Base-by-base conservation (phyloP, 2,113 vertebrate genomes). In the Rhadina sibilatrix region DNA sequence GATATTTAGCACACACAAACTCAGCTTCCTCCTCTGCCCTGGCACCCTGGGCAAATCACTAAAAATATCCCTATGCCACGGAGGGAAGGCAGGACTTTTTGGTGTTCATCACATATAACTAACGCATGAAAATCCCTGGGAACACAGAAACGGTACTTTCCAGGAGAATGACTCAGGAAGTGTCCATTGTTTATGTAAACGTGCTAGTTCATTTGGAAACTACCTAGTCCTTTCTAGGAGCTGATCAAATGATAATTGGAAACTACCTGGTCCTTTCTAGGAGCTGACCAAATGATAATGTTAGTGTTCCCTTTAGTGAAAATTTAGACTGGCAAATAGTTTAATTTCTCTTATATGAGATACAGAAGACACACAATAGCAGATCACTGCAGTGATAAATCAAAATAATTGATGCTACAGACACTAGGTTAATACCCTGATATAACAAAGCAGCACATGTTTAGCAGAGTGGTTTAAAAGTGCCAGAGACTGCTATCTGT, bases 161-260 rank as follows among this genome's bases (percentile, higher is more conserved):
- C 91, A 92, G 76, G 24, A 80, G 78, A 93, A 78, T 60, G 71
- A 90, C 91, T 81, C 87, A 74, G 38, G 53, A 80, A 52, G 16
- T 83, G 33, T 40, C 30, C 21, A 11, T 9, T 70, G 40, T 68
- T 90, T 47, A 66, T 11, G 12, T 38, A 78, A 90, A 53, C 7
- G 7, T 59, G 46, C 25, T 65, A 21, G 37, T n/a, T 57, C 28
- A 33, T 57, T 63, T 87, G 83, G 72, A 97, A 95, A 84, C 52
- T 81, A 94, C 72, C 69, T 53, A 7, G 60, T 87, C 33, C 52
- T 89, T 87, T 59, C 69, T 64, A 93, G 59, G 61, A 68, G n/a
- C 2, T 69, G 31, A 85, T 20, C 42, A 61, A 84, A 87, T n/a
- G 11, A 27, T 11, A 87, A 82, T 61, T 87, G 83, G 72, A 97